A percentile compares a stretch with the other conserved stretches of the same genome.
Conservation (phyloP, 2,888 invertebrate genomes). For the Tipula unca region DNA sequence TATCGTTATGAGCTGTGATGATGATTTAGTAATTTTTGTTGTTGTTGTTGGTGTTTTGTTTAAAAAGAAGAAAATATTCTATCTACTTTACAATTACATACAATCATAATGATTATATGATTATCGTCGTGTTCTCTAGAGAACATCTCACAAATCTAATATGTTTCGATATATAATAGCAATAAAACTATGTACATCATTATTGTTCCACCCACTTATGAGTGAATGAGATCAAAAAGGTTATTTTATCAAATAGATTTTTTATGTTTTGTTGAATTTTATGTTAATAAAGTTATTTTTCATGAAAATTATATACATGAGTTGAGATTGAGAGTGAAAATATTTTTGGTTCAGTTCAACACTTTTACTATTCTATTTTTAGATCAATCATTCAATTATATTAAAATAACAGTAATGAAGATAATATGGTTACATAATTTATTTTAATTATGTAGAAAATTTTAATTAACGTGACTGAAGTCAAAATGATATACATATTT, state of each 20-base stretch:
- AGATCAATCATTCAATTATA: not conserved
- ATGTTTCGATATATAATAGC: not conserved
- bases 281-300: not conserved
- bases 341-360: not conserved
- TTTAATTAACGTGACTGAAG: too few relatives aligned
- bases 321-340: not conserved
- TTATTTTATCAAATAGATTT: not conserved
- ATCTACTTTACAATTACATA: not conserved
- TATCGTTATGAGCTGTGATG: slow-evolving; percentile 1
- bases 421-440: too few relatives aligned
- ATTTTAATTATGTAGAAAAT: too few relatives aligned
- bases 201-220: not conserved
- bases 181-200: not conserved
- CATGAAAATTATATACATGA: slow-evolving; percentile 1
- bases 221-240: slow-evolving; percentile 4
- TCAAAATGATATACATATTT: too few relatives aligned
- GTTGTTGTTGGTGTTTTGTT: not conserved
- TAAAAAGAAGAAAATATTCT: not conserved
- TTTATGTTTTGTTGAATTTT: not conserved
- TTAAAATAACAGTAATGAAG: too few relatives aligned
- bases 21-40: not conserved
- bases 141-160: not conserved
- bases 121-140: not conserved
- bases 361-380: not conserved
- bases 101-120: not conserved